Percentiles rank a stretch among this genome's conserved stretches.
These are phyloP conservation scores for Poecile atricapillus DNA, from an alignment of 2,113 vertebrate species.

Conservation along the genomic window DNA sequence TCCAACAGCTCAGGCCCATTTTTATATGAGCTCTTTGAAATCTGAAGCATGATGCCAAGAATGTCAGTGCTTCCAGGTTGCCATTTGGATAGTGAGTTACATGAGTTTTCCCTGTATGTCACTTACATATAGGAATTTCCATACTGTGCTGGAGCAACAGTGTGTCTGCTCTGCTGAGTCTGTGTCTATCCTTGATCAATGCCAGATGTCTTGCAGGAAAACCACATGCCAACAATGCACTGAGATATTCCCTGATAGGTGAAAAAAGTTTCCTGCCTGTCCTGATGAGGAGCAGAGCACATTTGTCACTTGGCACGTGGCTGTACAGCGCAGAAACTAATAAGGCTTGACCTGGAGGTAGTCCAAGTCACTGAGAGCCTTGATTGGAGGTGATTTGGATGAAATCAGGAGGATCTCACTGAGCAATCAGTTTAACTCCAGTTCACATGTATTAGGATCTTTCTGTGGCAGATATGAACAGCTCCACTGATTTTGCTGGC, in stretches of 20 bases:
- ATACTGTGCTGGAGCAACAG: neutral
- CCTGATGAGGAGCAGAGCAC: neutral
- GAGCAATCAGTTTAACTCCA: neutral
- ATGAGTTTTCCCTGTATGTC: neutral
- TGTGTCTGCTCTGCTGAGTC: neutral
- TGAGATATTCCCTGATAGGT: neutral
- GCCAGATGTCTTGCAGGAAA: constrained; percentile 30
- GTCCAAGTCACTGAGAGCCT: neutral
- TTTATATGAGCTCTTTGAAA: neutral
- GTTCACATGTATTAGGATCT: neutral
- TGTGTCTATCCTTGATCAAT: neutral
- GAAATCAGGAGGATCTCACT: neutral
- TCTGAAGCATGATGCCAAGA: neutral
- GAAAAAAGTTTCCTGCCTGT: neutral
- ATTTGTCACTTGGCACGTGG: neutral
- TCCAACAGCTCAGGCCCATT: neutral
- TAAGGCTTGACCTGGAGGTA: neutral
- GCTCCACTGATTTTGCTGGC: neutral
- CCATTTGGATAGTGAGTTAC: neutral
- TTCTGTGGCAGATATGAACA: neutral
- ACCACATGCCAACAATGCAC: neutral
- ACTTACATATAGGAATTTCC: neutral
- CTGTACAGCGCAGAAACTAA: neutral
- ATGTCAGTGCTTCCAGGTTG: neutral
- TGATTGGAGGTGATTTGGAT: neutral